Conservation (phyloP, 2,113 vertebrate genomes). For the Etheostoma spectabile region DNA sequence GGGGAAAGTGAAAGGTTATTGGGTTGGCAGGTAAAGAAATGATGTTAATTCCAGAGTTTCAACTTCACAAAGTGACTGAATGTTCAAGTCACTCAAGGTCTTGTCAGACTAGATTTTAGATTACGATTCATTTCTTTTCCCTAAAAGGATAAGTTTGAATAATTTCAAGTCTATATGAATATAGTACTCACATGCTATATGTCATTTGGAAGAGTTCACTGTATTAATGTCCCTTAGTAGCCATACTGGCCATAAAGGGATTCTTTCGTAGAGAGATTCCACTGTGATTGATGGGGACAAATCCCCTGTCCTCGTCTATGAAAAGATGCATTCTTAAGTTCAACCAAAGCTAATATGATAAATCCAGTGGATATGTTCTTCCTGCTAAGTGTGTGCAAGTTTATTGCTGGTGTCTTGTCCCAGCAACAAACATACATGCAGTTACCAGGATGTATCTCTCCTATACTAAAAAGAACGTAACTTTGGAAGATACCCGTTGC, state of each 20-base stretch:
- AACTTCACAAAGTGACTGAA: slow-evolving; percentile 7
- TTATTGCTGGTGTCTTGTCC: background rate
- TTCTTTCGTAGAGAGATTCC: background rate
- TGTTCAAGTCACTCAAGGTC: background rate
- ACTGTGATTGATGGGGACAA: background rate
- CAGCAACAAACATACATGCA: background rate
- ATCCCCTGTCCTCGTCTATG: background rate
- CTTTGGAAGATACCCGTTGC: background rate
- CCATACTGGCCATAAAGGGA: background rate
- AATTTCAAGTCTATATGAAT: background rate
- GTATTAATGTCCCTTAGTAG: background rate
- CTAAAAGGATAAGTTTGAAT: slow-evolving; percentile 29
- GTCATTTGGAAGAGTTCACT: background rate
- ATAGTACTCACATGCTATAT: background rate
- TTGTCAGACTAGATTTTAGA: background rate
- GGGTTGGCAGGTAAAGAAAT: slow-evolving; percentile 30
- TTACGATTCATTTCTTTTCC: slow-evolving; percentile 26
- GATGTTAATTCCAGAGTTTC: slow-evolving; percentile 7
- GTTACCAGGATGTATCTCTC: background rate
- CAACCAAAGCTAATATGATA: background rate
- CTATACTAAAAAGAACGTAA: background rate
- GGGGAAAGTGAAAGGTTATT: slow-evolving; percentile 24
- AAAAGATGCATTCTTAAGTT: background rate
- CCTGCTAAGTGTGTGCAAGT: background rate
- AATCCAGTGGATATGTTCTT: background rate